These are phyloP conservation scores for Copidosoma floridanum DNA, from an alignment of 1,140 invertebrate species.

Conservation along the genomic window DNA sequence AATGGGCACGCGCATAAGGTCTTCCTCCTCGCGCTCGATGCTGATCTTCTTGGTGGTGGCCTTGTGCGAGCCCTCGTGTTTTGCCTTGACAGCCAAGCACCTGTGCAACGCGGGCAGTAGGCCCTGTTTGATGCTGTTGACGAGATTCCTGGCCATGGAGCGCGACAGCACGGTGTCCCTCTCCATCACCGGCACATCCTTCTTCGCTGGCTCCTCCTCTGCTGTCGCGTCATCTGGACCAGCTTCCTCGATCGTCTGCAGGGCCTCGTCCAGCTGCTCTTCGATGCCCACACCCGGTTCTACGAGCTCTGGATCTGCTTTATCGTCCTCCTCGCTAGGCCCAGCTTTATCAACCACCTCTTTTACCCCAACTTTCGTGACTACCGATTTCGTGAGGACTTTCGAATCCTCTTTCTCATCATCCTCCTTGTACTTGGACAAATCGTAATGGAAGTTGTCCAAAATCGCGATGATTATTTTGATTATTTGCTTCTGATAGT, in stretches of 20 bases:
- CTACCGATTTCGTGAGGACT: too few relatives aligned
- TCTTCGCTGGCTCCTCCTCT: slow-evolving; percentile 28
- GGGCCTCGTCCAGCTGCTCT: slow-evolving; percentile 37
- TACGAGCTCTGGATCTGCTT: slow-evolving; percentile 36
- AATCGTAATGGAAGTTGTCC: slow-evolving; percentile 91
- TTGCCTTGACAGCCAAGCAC: slow-evolving; percentile 70
- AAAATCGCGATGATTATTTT: slow-evolving; percentile 80
- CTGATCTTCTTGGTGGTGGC: slow-evolving; percentile 68
- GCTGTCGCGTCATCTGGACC: slow-evolving; percentile 32
- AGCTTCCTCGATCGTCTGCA: slow-evolving; percentile 45
- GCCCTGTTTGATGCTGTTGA: slow-evolving; percentile 57
- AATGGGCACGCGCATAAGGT: slow-evolving; percentile 86
- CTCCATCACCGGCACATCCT: slow-evolving; percentile 55
- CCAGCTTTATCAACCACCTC: too few relatives aligned
- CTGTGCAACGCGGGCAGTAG: slow-evolving; percentile 67
- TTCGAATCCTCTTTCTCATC: slow-evolving; percentile 27
- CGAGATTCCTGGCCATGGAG: slow-evolving; percentile 73
- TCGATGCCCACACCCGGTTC: slow-evolving; percentile 38
- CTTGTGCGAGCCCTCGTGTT: slow-evolving; percentile 79
- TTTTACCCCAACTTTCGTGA: too few relatives aligned
- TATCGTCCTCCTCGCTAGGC: slow-evolving; percentile 30
- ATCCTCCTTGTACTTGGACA: slow-evolving; percentile 59
- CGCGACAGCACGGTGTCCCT: slow-evolving; percentile 63
- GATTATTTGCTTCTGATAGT: slow-evolving; percentile 80
- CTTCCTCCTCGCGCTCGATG: slow-evolving; percentile 76